Evolutionary conservation across 1,140 invertebrate species (phyloP).

Genomic region (Euborellia annulipes): DNA sequence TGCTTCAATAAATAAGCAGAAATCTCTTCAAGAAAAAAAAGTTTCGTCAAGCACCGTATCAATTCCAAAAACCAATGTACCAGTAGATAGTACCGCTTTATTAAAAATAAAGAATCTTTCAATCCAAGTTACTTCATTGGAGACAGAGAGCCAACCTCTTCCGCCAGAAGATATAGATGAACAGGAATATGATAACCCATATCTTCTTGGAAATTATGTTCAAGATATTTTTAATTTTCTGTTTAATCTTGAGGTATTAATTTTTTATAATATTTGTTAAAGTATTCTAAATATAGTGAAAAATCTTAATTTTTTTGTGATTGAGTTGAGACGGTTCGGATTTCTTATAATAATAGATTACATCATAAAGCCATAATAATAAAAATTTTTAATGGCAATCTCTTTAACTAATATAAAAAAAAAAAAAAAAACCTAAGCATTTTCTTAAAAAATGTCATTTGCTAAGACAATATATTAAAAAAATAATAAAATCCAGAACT

Average conservation of each 20-base stretch:
- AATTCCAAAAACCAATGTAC: no score
- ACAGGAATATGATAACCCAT: conserved; percentile 55
- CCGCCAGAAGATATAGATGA: conserved; percentile 50
- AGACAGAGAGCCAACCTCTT: no score
- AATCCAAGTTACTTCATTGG: no score
- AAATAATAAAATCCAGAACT: no score
- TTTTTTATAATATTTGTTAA: no score
- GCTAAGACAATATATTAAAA: no score
- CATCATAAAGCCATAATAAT: not conserved
- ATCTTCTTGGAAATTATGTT: conserved; percentile 64
- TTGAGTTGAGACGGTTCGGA: not conserved
- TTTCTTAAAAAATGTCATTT: not conserved
- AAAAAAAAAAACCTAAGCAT: no score
- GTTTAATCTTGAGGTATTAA: conserved; percentile 46
- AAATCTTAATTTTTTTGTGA: conserved; percentile 7
- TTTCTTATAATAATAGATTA: not conserved
- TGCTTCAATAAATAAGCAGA: no score
- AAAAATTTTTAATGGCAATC: not conserved
- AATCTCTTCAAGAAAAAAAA: no score
- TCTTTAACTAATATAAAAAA: not conserved
- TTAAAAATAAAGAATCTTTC: no score
- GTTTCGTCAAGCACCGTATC: no score
- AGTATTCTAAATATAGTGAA: conserved; percentile 6
- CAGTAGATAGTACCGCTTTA: no score
- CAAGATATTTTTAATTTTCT: conserved; percentile 76